phyloP scores from a whole-genome alignment of 2,113 vertebrate species.

The Ptilorrhoa leucosticta region DNA sequence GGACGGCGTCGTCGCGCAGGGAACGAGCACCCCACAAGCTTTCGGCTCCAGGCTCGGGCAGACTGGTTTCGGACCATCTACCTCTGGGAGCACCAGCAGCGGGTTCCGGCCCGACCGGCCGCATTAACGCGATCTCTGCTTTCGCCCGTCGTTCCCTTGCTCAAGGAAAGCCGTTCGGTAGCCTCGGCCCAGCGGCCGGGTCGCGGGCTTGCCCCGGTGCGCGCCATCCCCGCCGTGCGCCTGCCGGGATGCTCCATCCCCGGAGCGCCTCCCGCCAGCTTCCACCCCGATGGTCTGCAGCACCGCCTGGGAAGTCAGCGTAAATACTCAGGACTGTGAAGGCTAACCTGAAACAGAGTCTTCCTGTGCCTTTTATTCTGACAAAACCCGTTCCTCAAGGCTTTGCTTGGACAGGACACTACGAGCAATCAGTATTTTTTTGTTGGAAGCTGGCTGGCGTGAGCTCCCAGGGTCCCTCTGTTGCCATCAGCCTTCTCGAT shows the following conservation, averaged over 20 bases:
- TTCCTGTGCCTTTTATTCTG: neutral
- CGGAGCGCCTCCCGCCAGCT: neutral
- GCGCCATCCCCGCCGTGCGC: neutral
- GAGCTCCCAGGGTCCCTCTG: neutral
- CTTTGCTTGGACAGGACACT: neutral
- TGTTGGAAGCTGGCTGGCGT: neutral
- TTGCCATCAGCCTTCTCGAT: neutral
- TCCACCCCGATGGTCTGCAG: neutral
- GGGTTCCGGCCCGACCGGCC: neutral
- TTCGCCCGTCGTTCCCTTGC: too few species aligned
- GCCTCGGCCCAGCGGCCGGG: neutral
- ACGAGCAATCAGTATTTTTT: neutral
- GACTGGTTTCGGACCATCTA: fast-evolving
- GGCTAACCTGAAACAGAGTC: neutral
- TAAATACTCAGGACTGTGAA: neutral
- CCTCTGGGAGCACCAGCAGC: neutral
- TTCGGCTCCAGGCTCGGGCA: neutral
- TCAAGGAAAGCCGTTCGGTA: neutral
- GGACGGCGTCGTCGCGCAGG: neutral
- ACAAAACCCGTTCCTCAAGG: neutral
- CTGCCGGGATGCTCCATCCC: neutral
- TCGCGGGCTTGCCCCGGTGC: neutral
- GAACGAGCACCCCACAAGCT: fast-evolving
- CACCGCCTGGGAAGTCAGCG: neutral
- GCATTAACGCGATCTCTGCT: fast-evolving